A percentile compares a stretch with the other conserved stretches of the same genome.
Evolutionary conservation across 2,888 invertebrate genomes (phyloP).

Genomic region (Plutella xylostella): DNA sequence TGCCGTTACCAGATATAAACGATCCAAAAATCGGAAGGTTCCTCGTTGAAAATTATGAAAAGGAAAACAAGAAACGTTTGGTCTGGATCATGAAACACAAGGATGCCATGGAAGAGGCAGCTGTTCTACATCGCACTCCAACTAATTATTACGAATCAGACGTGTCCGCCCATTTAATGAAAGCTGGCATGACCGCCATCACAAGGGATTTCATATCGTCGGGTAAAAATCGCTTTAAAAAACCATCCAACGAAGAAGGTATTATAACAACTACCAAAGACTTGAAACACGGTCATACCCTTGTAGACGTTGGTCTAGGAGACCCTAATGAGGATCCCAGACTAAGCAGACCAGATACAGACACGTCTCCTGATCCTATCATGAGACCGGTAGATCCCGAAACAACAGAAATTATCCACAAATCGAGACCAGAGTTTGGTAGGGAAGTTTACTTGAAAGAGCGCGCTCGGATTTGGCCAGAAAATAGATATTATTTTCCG

Average conservation of each 20-base stretch:
- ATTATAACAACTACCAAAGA: constrained; percentile 22
- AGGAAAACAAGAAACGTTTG: neutral
- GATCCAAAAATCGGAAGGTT: neutral
- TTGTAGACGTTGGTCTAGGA: constrained; percentile 31
- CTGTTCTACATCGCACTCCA: neutral
- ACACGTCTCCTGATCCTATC: constrained; percentile 26
- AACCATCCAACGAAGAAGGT: too few relatives aligned
- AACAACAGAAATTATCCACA: constrained; percentile 27
- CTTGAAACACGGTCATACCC: constrained; percentile 29
- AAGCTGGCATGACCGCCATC: constrained; percentile 25
- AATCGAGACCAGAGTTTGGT: constrained; percentile 30
- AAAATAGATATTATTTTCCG: constrained; percentile 30
- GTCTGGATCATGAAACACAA: neutral
- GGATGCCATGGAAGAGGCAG: neutral
- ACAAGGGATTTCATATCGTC: constrained; percentile 26
- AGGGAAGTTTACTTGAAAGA: constrained; percentile 29
- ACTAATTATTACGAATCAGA: neutral
- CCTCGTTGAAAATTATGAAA: constrained; percentile 3
- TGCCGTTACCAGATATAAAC: neutral
- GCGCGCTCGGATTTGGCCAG: constrained; percentile 26
- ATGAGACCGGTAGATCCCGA: constrained; percentile 32
- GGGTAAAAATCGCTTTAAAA: constrained; percentile 23
- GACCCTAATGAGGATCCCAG: constrained; percentile 30
- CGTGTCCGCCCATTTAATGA: constrained; percentile 23
- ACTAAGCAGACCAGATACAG: constrained; percentile 27